Conservation (phyloP, 2,888 invertebrate species). For the Mantis religiosa region DNA sequence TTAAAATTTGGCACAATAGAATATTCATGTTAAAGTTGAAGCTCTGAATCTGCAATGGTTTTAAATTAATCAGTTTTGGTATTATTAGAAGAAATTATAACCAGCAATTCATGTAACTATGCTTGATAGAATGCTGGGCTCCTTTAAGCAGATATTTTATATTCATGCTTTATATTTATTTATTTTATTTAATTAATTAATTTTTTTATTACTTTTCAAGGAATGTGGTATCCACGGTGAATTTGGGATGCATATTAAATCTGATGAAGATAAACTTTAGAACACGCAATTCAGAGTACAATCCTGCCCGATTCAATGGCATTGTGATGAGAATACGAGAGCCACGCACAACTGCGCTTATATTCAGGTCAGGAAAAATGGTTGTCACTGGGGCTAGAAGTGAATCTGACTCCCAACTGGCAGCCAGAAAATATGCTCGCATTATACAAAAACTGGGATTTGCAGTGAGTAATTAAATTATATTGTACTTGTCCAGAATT, state of each 20-base stretch:
- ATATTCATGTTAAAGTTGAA: too few species aligned
- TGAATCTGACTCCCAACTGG: slow-evolving; percentile 71
- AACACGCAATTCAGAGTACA: slow-evolving; percentile 79
- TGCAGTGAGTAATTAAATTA: slow-evolving; percentile 51
- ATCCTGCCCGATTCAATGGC: slow-evolving; percentile 76
- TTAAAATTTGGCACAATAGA: not conserved
- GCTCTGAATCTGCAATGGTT: not conserved
- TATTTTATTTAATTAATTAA: not conserved
- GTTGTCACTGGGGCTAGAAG: slow-evolving; percentile 77
- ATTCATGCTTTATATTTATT: too few species aligned
- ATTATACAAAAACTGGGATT: slow-evolving; percentile 79
- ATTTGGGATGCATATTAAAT: slow-evolving; percentile 66
- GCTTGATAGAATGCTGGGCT: not conserved
- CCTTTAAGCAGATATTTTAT: not conserved
- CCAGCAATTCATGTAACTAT: not conserved
- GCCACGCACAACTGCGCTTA: slow-evolving; percentile 69
- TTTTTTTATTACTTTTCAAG: slow-evolving; percentile 46
- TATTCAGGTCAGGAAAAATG: slow-evolving; percentile 77
- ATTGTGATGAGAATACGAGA: slow-evolving; percentile 79
- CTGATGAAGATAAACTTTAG: slow-evolving; percentile 70
- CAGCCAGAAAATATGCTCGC: slow-evolving; percentile 74
- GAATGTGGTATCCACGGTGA: slow-evolving; percentile 78
- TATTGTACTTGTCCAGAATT: not conserved
- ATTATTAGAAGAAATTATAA: not conserved
- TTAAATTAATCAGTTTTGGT: not conserved